Evolutionary conservation across 2,113 vertebrate genomes (phyloP).

Genomic region (Hyperopisus bebe): DNA sequence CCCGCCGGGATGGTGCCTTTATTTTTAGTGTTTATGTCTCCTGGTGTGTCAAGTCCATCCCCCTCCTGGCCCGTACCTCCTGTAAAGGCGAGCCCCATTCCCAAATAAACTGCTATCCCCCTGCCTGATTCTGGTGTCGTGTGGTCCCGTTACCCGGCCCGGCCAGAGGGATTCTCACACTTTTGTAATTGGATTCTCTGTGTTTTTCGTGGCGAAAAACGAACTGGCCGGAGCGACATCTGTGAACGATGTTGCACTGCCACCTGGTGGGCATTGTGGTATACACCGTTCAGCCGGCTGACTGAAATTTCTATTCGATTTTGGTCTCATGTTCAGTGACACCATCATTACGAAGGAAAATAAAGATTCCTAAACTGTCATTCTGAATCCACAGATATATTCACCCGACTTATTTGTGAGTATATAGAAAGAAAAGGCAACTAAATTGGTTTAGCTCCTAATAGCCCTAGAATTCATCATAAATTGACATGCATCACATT

Average conservation of each 20-base stretch:
- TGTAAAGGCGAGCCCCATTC: neutral
- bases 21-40: neutral
- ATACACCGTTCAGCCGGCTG: neutral
- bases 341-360: neutral
- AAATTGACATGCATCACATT: neutral
- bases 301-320: neutral
- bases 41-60: neutral
- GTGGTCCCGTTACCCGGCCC: neutral
- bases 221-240: neutral
- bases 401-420: neutral
- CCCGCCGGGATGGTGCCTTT: neutral
- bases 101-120: neutral
- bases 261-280: constrained; percentile 46
- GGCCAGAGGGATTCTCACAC: neutral
- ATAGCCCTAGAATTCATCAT: neutral
- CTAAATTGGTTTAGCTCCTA: neutral
- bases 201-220: neutral
- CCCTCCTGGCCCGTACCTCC: neutral
- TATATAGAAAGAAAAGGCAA: neutral
- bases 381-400: neutral
- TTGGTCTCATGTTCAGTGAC: neutral
- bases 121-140: neutral
- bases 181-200: constrained; percentile 2
- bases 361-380: neutral
- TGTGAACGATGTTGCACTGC: constrained; percentile 39